Evolutionary conservation across 2,888 invertebrate species (phyloP).

Genomic region (Oeneis ivallda): DNA sequence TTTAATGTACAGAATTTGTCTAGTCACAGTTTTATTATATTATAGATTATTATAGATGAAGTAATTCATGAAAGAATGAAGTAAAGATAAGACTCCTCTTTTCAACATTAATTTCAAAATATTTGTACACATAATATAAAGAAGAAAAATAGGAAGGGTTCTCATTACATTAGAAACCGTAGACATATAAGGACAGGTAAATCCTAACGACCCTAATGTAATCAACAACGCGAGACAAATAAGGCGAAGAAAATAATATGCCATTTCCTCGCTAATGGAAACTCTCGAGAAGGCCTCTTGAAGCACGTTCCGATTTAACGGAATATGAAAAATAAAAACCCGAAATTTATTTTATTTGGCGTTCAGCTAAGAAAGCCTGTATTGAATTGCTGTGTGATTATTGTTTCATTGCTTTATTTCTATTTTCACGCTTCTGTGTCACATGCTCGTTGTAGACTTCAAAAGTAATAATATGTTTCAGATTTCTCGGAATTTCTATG

Average conservation of each 20-base stretch:
- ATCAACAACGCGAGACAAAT: conserved; percentile 21
- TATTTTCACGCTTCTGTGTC: conserved; percentile 3
- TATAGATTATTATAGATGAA: no score
- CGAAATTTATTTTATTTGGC: conserved; percentile 20
- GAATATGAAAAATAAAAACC: conserved; percentile 20
- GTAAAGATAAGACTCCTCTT: no score
- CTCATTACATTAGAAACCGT: background rate
- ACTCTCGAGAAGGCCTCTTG: conserved; percentile 21
- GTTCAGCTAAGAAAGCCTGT: conserved; percentile 19
- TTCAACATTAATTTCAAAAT: no score
- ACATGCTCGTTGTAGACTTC: no score
- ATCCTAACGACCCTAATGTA: conserved; percentile 15
- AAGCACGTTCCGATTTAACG: conserved; percentile 20
- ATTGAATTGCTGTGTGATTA: conserved; percentile 13
- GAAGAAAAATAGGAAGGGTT: no score
- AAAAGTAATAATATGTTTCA: no score
- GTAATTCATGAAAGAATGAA: no score
- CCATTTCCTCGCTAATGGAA: conserved; percentile 25
- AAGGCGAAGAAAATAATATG: conserved; percentile 18
- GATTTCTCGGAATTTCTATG: no score
- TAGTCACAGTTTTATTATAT: no score
- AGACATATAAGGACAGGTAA: conserved; percentile 13
- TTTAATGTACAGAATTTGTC: no score
- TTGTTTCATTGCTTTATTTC: conserved; percentile 13
- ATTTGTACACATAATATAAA: no score